Conservation (phyloP, 1,140 invertebrate genomes). For the Pantala flavescens region DNA sequence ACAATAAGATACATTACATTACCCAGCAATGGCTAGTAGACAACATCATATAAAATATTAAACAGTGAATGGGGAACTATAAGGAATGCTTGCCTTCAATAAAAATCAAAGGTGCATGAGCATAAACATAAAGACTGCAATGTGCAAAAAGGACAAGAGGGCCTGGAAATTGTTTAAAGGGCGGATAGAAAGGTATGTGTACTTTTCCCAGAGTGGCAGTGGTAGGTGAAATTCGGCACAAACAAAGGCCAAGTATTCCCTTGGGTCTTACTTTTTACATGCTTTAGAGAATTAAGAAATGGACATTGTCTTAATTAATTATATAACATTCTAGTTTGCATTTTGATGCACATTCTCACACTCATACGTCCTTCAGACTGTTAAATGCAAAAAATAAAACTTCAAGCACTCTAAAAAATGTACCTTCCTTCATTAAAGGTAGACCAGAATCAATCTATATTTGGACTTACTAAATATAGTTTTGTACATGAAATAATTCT, state of each 20-base stretch:
- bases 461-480: background rate
- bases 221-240: slow-evolving; percentile 3
- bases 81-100: background rate
- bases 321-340: background rate
- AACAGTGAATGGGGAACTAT: background rate
- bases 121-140: background rate
- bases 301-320: background rate
- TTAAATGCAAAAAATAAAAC: slow-evolving; percentile 9
- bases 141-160: background rate
- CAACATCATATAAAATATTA: background rate
- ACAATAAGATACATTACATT: background rate
- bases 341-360: background rate
- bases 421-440: background rate
- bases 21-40: too few species aligned
- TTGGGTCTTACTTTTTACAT: background rate
- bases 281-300: background rate
- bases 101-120: background rate
- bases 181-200: background rate
- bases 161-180: background rate
- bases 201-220: slow-evolving; percentile 4
- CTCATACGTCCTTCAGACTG: background rate
- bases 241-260: background rate
- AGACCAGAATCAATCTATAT: background rate
- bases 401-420: background rate
- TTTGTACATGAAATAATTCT: slow-evolving; percentile 10